Base-by-base conservation (phyloP, 2,888 invertebrate genomes). In the Norana najaformis region DNA sequence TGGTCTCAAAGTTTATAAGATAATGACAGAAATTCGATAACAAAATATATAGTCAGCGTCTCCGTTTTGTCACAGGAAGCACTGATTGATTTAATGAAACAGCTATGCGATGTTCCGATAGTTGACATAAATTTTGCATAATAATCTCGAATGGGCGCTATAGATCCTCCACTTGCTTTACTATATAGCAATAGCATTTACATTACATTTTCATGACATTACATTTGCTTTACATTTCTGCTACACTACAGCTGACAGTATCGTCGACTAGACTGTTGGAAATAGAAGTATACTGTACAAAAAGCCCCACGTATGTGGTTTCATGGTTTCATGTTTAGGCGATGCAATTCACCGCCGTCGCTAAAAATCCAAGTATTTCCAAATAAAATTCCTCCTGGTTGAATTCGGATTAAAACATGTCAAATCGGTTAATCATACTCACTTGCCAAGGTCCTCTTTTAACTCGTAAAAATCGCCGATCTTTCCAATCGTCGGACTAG, bases 401-500 rank as follows among this genome's bases (percentile, higher is more conserved):
- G 69, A 69, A 13, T 30, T 69, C 69, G 1, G 69, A n/a, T 69
- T 69, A 69, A 69, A 69, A 69, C 8, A n/a, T n/a, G n/a, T n/a
- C 0, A n/a, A 5, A 30, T 69, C 69, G n/a, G 69, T n/a, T 69
- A 8, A 13, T 18, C 85, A 18, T 85, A 85, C 97, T 97, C 96
- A 98, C 98, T 99, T 99, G 96, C 99, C 99, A 95, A 99, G 96
- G 96, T 99, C 99, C 96, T 99, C 99, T 96, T 99, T 99, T 94
- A 99, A 97, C 95, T 99, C 99, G 96, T 99, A 99, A 96, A 99
- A 98, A 96, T 99, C 99, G 96, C 98, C 98, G 96, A 99, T 99
- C 95, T 98, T 97, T 89, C 90, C 91, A 47, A 90, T 91, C 41
- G 92, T 90, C 88, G 91, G 90, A 82, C 82, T 89, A 38, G 92